phyloP scores from a whole-genome alignment of 2,888 invertebrate species.

The Malthinus flaveolus region DNA sequence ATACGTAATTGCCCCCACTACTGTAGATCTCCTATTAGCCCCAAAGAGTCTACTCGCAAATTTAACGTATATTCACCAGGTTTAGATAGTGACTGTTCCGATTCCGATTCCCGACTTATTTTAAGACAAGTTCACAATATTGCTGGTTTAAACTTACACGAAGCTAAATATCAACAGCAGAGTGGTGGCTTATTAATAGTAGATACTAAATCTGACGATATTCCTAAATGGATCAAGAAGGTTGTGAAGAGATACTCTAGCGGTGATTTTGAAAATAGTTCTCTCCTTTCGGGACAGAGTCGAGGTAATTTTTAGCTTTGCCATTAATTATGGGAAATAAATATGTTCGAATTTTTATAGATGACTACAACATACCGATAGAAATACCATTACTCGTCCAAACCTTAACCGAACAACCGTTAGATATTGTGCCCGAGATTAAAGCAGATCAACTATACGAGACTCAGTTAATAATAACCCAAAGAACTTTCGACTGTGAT shows the following conservation, averaged over 20 bases:
- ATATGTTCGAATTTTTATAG: conserved; percentile 35
- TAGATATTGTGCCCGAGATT: conserved; percentile 52
- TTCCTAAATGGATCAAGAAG: conserved; percentile 54
- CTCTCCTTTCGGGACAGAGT: conserved; percentile 53
- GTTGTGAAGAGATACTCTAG: conserved; percentile 53
- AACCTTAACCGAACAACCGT: conserved; percentile 51
- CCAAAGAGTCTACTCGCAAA: conserved; percentile 49
- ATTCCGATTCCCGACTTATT: conserved; percentile 52
- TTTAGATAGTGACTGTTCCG: conserved; percentile 53
- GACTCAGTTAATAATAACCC: conserved; percentile 52
- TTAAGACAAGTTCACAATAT: conserved; percentile 45
- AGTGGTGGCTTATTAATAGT: conserved; percentile 53
- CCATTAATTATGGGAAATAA: not conserved
- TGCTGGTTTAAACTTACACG: conserved; percentile 36
- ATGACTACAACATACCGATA: conserved; percentile 54
- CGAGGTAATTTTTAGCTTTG: conserved; percentile 43
- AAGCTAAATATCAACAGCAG: conserved; percentile 24
- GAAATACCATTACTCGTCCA: conserved; percentile 53
- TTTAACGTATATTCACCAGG: conserved; percentile 54
- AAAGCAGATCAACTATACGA: conserved; percentile 51
- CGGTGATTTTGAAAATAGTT: conserved; percentile 54
- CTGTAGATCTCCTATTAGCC: conserved; percentile 53
- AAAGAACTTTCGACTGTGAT: conserved; percentile 54
- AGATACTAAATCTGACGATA: conserved; percentile 47
- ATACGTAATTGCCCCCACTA: conserved; percentile 51